Evolutionary conservation across 2,888 invertebrate genomes (phyloP).

Genomic region (Alloplasta piceator): DNA sequence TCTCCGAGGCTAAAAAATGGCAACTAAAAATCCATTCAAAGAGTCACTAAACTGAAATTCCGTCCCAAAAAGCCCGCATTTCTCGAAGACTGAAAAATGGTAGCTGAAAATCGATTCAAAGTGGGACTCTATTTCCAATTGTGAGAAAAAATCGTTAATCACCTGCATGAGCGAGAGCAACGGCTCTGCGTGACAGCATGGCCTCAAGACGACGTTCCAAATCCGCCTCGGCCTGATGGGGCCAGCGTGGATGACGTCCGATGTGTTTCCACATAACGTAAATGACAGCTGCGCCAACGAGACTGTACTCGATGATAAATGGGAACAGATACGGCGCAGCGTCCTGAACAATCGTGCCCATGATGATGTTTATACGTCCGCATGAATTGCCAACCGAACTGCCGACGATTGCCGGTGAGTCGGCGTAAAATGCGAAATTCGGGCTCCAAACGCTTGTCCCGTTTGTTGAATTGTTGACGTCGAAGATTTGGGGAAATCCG

Average conservation of each 20-base stretch:
- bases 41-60: too few species aligned
- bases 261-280: conserved; percentile 99
- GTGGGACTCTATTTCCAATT: too few species aligned
- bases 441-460: conserved; percentile 74
- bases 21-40: too few species aligned
- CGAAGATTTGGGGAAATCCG: conserved; percentile 79
- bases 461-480: conserved; percentile 82
- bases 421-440: conserved; percentile 78
- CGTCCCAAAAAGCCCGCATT: too few species aligned
- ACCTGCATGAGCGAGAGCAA: conserved; percentile 92
- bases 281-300: conserved; percentile 97
- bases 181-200: conserved; percentile 94
- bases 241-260: conserved; percentile 92
- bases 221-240: conserved; percentile 91
- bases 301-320: conserved; percentile 97
- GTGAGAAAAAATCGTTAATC: conserved; percentile 78
- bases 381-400: conserved; percentile 85
- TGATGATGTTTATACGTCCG: conserved; percentile 94
- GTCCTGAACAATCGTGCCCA: conserved; percentile 96
- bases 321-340: conserved; percentile 98
- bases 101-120: too few species aligned
- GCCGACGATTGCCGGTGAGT: conserved; percentile 77
- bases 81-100: too few species aligned
- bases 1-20: too few species aligned
- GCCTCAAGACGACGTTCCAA: conserved; percentile 94